phyloP scores from a whole-genome alignment of 1,140 invertebrate genomes.

The Tetramorium alpestre region DNA sequence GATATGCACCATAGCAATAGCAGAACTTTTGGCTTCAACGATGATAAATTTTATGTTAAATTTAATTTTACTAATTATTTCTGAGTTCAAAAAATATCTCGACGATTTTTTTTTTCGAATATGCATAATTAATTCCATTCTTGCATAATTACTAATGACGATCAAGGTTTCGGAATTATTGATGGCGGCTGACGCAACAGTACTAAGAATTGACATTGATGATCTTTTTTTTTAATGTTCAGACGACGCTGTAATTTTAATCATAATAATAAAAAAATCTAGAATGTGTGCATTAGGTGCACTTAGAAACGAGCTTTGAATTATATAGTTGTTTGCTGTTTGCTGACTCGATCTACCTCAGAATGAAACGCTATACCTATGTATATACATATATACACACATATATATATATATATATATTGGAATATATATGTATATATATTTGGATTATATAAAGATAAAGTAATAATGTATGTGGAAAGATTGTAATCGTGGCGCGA shows the following conservation, averaged over 20 bases:
- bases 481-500: constrained; percentile 46
- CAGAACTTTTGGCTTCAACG: background rate
- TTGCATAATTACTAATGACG: constrained; percentile 10
- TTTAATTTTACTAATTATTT: background rate
- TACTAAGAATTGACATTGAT: constrained; percentile 49
- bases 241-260: constrained; percentile 42
- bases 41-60: background rate
- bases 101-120: background rate
- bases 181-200: constrained; percentile 43
- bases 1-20: background rate
- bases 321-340: constrained; percentile 51
- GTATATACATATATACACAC: constrained; percentile 57
- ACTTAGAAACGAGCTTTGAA: constrained; percentile 53
- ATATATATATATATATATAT: background rate
- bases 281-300: constrained; percentile 38
- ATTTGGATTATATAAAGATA: constrained; percentile 32
- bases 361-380: constrained; percentile 78
- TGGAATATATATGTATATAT: background rate
- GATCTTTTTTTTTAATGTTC: constrained; percentile 49
- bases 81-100: background rate
- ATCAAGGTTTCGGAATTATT: constrained; percentile 50
- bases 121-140: background rate
- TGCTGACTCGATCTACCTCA: constrained; percentile 83
- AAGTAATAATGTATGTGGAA: constrained; percentile 20
- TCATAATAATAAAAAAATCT: constrained; percentile 34